A percentile compares a stretch with the other conserved stretches of the same genome.
phyloP scores from a whole-genome alignment of 2,113 vertebrate species.

The Ranitomeya variabilis region DNA sequence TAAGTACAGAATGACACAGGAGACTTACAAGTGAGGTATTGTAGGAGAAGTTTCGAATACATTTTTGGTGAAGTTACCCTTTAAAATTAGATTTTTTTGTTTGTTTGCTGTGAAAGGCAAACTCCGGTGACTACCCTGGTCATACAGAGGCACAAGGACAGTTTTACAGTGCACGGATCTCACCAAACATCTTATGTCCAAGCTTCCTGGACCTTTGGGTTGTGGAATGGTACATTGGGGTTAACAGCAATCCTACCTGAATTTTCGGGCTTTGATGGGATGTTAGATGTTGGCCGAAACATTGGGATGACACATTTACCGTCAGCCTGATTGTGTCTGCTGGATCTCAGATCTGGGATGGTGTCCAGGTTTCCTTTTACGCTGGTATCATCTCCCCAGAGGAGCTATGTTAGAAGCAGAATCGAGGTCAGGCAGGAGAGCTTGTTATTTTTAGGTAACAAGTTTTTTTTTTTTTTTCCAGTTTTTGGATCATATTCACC shows the following conservation, averaged over 20 bases:
- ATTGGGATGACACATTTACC: slow-evolving; percentile 8
- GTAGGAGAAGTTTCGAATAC: too few species aligned
- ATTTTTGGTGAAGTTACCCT: too few species aligned
- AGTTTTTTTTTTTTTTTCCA: slow-evolving; percentile 38
- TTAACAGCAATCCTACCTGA: background rate
- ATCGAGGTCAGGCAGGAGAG: slow-evolving; percentile 55
- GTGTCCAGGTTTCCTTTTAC: slow-evolving; percentile 53
- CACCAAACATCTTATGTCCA: background rate
- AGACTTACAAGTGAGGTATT: too few species aligned
- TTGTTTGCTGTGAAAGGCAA: too few species aligned
- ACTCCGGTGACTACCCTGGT: too few species aligned
- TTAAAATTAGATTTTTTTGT: too few species aligned
- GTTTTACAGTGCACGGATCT: too few species aligned
- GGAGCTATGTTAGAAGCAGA: slow-evolving; percentile 43
- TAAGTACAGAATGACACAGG: too few species aligned
- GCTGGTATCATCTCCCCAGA: slow-evolving; percentile 55
- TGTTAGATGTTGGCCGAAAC: background rate
- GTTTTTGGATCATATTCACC: slow-evolving; percentile 37
- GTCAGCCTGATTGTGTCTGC: slow-evolving; percentile 48
- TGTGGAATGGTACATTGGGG: background rate
- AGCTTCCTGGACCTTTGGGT: background rate
- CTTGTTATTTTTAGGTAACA: slow-evolving; percentile 57
- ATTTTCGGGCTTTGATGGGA: background rate
- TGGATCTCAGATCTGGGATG: slow-evolving; percentile 53
- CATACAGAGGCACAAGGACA: too few species aligned